phyloP scores from a whole-genome alignment of 2,113 vertebrate genomes.

The Coreoperca whiteheadi region DNA sequence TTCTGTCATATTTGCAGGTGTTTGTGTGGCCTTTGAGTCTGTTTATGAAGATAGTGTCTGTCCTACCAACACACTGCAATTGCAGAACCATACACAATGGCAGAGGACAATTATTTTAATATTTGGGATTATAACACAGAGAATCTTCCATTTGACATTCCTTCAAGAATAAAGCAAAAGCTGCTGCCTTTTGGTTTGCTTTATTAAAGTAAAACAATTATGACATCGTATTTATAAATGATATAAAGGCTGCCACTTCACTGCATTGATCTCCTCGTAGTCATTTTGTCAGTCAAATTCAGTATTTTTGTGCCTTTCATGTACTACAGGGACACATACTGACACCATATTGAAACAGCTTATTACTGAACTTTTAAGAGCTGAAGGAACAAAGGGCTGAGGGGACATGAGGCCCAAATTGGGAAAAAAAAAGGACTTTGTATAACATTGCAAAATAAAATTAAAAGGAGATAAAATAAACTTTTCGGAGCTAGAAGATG shows the following conservation, averaged over 20 bases:
- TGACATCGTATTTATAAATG: slow-evolving; percentile 6
- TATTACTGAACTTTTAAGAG: slow-evolving; percentile 31
- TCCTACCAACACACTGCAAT: not conserved
- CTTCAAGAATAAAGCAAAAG: slow-evolving; percentile 38
- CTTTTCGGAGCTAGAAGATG: slow-evolving; percentile 25
- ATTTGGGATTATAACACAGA: slow-evolving; percentile 40
- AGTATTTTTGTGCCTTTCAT: slow-evolving; percentile 37
- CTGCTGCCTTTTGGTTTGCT: slow-evolving; percentile 28
- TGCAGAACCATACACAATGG: not conserved
- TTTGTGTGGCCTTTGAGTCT: not conserved
- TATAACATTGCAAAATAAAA: slow-evolving; percentile 24
- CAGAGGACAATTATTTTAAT: slow-evolving; percentile 15
- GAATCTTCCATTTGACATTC: slow-evolving; percentile 47
- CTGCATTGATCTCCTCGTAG: not conserved
- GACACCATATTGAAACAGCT: slow-evolving; percentile 42
- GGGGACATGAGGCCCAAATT: slow-evolving; percentile 26
- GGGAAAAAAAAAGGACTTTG: slow-evolving; percentile 3
- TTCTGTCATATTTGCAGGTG: not conserved
- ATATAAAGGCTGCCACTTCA: slow-evolving; percentile 3
- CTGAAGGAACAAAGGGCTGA: slow-evolving; percentile 37
- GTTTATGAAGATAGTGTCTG: not conserved
- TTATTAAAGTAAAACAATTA: slow-evolving; percentile 48
- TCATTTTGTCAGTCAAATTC: slow-evolving; percentile 42
- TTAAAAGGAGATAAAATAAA: slow-evolving; percentile 15
- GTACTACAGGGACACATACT: slow-evolving; percentile 11